Percentiles rank a stretch among this genome's conserved stretches.
phyloP scores from a whole-genome alignment of 2,888 invertebrate genomes.

The Oligia fasciuncula region DNA sequence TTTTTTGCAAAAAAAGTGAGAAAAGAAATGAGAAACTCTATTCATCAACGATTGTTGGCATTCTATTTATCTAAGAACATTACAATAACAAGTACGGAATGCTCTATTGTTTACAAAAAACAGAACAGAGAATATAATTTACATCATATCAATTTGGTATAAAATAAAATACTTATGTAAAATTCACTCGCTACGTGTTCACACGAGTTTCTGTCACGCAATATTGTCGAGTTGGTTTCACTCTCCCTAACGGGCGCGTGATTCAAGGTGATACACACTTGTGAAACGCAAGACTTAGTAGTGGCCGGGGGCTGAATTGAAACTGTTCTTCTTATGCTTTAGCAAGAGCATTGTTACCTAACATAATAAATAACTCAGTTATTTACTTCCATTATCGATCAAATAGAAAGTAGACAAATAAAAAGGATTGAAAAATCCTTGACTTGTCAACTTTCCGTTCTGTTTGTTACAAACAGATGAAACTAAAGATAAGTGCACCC shows the following conservation, averaged over 20 bases:
- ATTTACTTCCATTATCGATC: conserved; percentile 15
- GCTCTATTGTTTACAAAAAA: conserved; percentile 38
- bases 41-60: conserved; percentile 26
- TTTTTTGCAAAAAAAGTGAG: neutral
- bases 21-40: conserved; percentile 8
- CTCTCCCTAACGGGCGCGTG: conserved; percentile 56
- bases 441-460: conserved; percentile 67
- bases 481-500: conserved; percentile 76
- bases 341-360: neutral
- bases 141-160: conserved; percentile 48
- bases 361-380: neutral
- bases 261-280: conserved; percentile 53
- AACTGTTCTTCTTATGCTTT: conserved; percentile 10
- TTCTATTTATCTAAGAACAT: conserved; percentile 35
- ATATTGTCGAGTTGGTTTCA: conserved; percentile 59
- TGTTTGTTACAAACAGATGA: conserved; percentile 74
- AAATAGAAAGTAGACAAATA: conserved; percentile 1
- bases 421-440: conserved; percentile 51
- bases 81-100: conserved; percentile 27
- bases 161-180: conserved; percentile 60
- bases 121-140: conserved; percentile 33
- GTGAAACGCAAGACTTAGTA: conserved; percentile 38
- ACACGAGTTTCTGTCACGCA: conserved; percentile 66
- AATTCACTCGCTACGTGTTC: conserved; percentile 57
- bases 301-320: conserved; percentile 14